Base-by-base conservation (phyloP, 53 echinoderm and acorn worm species). In the Pentamera pediparva region DNA sequence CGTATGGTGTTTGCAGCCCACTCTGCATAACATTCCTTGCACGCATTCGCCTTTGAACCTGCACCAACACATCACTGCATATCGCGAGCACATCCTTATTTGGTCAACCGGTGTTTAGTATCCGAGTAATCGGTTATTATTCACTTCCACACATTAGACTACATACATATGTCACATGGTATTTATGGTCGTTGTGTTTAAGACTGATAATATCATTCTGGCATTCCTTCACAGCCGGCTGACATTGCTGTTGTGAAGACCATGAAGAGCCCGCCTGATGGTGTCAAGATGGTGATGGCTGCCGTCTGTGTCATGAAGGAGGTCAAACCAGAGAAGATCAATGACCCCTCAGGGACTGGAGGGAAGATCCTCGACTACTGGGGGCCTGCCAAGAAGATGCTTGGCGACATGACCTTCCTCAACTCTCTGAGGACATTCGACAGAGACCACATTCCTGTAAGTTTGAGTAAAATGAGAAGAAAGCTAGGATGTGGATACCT, bases 331-430 rank as follows among this genome's bases (percentile, higher is more conserved):
- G 92, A 98, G 70, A 98, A 98, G 78, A 98, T 98, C 13, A 80
- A 60, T 21, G 98, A 98, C 56, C 98, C 98, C 8, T 85, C 98
- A 2, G 98, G 98, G 18, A 96, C 98, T 15, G 98, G 98, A 67
- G 98, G 98, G 43, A 98, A 98, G 86, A 90, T 98, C 60, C 84
- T 98, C 39, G 98, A 98, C 86, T 98, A 81, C 86, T 98, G 98
- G 91, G 98, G 91, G 19, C 98, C 98, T 27, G 85, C 91, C 21
- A 98, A 98, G 81, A 98, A 88, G 45, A 86, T 98, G 27, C 69
- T 98, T 32, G 98, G 98, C 31, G 98, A 98, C 72, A 98, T 91
- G 90, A 90, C 85, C 78, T 92, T 98, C 85, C 65, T 98, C 29
- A 82, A 74, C 64, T 75, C 79, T 49, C 79, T 92, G 57, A 91